Evolutionary conservation across 2,888 invertebrate genomes (phyloP), one percentile per base, ranked within the genome.

Genomic region (Blera fallax): DNA sequence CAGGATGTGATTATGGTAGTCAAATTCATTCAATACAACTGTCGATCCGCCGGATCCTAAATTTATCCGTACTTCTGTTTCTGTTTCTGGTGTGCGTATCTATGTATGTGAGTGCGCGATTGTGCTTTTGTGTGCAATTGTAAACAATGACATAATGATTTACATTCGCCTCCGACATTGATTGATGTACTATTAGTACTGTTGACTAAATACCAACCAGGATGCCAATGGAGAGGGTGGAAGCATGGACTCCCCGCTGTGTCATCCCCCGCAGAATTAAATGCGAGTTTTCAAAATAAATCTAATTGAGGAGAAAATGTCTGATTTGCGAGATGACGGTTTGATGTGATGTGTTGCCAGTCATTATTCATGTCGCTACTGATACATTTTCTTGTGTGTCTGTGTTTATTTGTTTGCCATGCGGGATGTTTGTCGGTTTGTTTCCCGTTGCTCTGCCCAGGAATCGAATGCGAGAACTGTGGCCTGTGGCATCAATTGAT

Each of bases 1-100:
- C 80, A 84, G 84, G 84, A 84, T 84, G 80, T 80, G 76, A 84
- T 79, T 84, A 80, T 79, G 84, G 70, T 64, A 80, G 74, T 76
- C 80, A 70, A 79, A 84, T 74, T 64, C 80, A 80, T 80, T 84
- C 84, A 80, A 80, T 76, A 84, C 62, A 72, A 83, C 60, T 60
- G 69, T 74, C 70, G 80, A 80, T 84, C 62, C 67, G n/a, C 80
- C 84, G 74, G 84, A 80, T 84, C 43, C 45, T 24, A 54, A 67
- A 64, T 69, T 58, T 80, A 78, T 50, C 56, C 67, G 32, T 69
- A 52, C 34, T 52, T 62, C 34, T 54, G 11, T 21, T 54, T 27
- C 29, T 16, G 16, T 72, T 29, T 58, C 54, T 60, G 16, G 50
- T 45, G 21, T 52, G 52, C 29, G 21, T 27, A 45, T 11, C n/a